Conservation (phyloP, 2,888 invertebrate species). For the Clanis bilineata region DNA sequence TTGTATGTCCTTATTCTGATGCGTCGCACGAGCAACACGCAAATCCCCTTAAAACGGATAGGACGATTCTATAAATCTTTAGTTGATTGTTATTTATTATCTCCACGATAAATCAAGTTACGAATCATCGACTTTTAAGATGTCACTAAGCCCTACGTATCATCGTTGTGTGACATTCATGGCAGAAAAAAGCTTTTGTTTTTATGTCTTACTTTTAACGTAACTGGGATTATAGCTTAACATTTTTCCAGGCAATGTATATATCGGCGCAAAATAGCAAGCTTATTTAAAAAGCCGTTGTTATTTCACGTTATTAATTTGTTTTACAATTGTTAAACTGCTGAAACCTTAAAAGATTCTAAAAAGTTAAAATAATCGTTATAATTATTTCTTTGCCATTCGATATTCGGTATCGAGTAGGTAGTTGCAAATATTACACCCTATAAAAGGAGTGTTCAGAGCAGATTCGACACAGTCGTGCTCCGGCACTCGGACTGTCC, state of each 20-base stretch:
- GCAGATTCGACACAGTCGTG: too few relatives aligned
- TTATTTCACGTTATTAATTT: too few relatives aligned
- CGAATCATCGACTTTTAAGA: not conserved
- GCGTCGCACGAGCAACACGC: constrained; percentile 59
- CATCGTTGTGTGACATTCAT: not conserved
- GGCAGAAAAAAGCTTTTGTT: not conserved
- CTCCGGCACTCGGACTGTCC: too few relatives aligned
- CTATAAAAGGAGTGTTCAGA: too few relatives aligned
- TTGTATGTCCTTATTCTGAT: constrained; percentile 57
- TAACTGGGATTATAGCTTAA: not conserved
- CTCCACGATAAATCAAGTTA: constrained; percentile 63
- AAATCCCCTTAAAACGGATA: constrained; percentile 78
- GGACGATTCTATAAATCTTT: constrained; percentile 73
- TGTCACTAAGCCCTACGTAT: not conserved
- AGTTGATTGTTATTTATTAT: constrained; percentile 79
- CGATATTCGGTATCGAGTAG: too few relatives aligned
- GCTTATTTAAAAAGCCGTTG: too few relatives aligned
- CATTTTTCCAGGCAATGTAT: not conserved
- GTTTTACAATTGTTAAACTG: too few relatives aligned
- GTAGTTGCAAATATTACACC: too few relatives aligned
- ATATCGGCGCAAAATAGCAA: too few relatives aligned
- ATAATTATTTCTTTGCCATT: too few relatives aligned
- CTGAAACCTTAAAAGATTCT: too few relatives aligned
- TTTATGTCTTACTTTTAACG: not conserved
- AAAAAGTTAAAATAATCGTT: too few relatives aligned